phyloP scores from a whole-genome alignment of 2,797 vertebrate genomes.

The Sebastolobus altivelis region DNA sequence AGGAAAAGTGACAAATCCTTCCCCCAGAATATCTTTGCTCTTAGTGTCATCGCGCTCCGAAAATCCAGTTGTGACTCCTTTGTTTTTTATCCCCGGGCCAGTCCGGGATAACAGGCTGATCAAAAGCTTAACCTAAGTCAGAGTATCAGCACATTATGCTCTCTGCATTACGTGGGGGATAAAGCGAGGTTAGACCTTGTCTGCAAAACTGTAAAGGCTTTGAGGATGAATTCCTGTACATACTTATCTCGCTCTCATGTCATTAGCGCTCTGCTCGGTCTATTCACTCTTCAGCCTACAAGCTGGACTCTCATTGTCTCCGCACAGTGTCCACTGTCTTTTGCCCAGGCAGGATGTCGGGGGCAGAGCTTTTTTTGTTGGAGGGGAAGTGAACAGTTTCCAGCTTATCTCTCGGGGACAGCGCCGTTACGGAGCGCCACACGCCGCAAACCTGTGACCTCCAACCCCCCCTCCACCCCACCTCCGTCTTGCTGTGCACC shows the following conservation, averaged over 20 bases:
- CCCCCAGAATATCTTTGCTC: conserved; percentile 48
- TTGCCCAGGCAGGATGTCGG: conserved; percentile 26
- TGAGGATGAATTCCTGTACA: conserved; percentile 59
- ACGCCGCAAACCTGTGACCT: conserved; percentile 65
- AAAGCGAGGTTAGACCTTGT: conserved; percentile 70
- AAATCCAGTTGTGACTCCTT: conserved; percentile 65
- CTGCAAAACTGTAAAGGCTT: conserved; percentile 60
- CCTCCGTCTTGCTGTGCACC: conserved; percentile 70
- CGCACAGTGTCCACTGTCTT: conserved; percentile 40
- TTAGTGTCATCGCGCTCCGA: conserved; percentile 54
- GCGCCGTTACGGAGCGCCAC: conserved; percentile 44
- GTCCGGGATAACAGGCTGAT: conserved; percentile 66
- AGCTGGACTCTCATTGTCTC: conserved; percentile 43
- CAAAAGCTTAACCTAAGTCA: conserved; percentile 73
- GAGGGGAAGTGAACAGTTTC: conserved; percentile 41
- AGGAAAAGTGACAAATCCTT: conserved; percentile 70
- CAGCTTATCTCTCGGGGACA: conserved; percentile 74
- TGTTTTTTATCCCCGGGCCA: conserved; percentile 61
- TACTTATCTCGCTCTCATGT: conserved; percentile 60
- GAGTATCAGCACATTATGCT: conserved; percentile 63
- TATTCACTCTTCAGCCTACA: conserved; percentile 34
- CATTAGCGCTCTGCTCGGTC: conserved; percentile 56
- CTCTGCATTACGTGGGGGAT: conserved; percentile 41
- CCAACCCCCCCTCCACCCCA: conserved; percentile 29
- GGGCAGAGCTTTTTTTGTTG: conserved; percentile 33